Conservation (phyloP, 2,113 vertebrate genomes). For the Isichthys henryi region DNA sequence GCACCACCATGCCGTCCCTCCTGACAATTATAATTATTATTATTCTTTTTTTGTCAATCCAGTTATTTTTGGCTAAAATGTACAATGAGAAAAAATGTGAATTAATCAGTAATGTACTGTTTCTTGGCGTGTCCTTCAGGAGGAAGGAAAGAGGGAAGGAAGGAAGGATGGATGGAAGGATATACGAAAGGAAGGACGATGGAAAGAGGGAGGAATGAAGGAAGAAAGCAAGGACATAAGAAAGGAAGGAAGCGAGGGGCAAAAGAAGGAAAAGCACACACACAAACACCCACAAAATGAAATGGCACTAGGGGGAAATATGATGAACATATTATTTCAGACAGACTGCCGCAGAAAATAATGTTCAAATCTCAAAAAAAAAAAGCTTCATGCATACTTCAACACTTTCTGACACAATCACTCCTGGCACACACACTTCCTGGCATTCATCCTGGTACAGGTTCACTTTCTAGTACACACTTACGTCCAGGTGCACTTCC, state of each 20-base stretch:
- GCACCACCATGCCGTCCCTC: no score
- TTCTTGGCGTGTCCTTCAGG: background rate
- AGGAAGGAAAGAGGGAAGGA: background rate
- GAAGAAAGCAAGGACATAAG: background rate
- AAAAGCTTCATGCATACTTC: background rate
- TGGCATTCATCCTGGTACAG: background rate
- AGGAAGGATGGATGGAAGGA: background rate
- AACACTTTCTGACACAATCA: background rate
- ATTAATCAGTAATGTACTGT: background rate
- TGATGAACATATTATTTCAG: background rate
- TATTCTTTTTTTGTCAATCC: background rate
- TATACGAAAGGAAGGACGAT: background rate
- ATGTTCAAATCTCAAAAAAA: background rate
- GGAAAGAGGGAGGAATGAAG: background rate
- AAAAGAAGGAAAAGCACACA: background rate
- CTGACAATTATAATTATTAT: background rate
- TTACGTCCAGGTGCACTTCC: background rate
- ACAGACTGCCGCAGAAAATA: background rate
- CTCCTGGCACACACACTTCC: background rate
- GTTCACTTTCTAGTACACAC: background rate
- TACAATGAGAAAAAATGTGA: background rate
- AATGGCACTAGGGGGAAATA: background rate
- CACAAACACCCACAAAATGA: background rate
- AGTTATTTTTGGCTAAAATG: background rate
- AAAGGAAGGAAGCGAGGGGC: background rate